These are phyloP conservation scores for Atta cephalotes DNA, from an alignment of 1,140 invertebrate genomes.

Conservation along the genomic window DNA sequence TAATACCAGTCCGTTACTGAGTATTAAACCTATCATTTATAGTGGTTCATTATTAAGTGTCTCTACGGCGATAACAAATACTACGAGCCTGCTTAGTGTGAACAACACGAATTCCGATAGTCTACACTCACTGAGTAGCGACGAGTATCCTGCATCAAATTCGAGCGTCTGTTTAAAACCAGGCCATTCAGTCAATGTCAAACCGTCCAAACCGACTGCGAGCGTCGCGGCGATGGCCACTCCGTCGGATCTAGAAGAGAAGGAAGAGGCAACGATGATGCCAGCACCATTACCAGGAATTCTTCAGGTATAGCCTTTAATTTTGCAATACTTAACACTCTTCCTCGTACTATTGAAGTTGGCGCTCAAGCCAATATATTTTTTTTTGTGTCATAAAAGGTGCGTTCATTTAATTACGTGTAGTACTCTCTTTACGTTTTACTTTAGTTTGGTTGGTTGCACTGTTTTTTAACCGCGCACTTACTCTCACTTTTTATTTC, in stretches of 20 bases:
- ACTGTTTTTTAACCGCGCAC: no score
- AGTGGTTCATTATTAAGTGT: constrained; percentile 82
- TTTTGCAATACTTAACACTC: not conserved
- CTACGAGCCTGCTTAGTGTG: constrained; percentile 88
- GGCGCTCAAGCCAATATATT: no score
- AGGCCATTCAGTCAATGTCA: constrained; percentile 68
- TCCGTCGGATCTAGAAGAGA: constrained; percentile 76
- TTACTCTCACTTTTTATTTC: no score
- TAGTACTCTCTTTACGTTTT: no score
- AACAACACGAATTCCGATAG: constrained; percentile 85
- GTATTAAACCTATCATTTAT: constrained; percentile 87
- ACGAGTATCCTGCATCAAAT: constrained; percentile 78
- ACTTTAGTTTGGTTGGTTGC: no score
- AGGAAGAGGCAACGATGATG: constrained; percentile 82
- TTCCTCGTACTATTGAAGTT: not conserved
- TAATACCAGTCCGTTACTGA: constrained; percentile 89
- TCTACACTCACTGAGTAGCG: constrained; percentile 88
- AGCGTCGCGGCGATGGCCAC: constrained; percentile 83
- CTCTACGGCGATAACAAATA: constrained; percentile 84
- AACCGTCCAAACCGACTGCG: constrained; percentile 80
- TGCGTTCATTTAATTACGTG: no score
- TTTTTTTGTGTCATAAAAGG: no score
- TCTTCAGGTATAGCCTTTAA: constrained; percentile 86
- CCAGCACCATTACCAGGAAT: constrained; percentile 87
- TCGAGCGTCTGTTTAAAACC: constrained; percentile 71